Base-by-base conservation (phyloP, 23 tunicate genomes). In the Halocynthia roretzi region DNA sequence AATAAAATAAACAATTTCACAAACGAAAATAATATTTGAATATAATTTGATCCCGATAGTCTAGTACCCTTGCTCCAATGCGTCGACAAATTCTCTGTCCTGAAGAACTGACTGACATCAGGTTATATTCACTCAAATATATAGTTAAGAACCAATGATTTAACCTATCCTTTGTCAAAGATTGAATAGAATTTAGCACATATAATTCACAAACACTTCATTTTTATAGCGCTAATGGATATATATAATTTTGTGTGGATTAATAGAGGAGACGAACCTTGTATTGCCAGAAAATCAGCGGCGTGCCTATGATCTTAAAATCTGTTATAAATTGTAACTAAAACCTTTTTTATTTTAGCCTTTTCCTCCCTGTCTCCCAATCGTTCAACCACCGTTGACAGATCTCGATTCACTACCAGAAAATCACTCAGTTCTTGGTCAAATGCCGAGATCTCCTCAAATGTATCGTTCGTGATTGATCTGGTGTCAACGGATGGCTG, bases 391-490 rank as follows among this genome's bases (percentile, higher is more conserved):
- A 69, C 77, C n/a, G 56, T 56, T 8, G 64, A 67, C 7, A 78
- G 22, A 49, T 50, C 52, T 7, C 21, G 60, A 7, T 73, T 52
- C 51, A 71, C 83, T 12, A 20, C 21, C 15, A 77, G 80, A 54
- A 87, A 87, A 12, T 65, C 62, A 6, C 52, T 67, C 9, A 88
- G 80, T 48, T 88, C 95, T 48, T 67, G 23, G 8, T 88, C 95
- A 68, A 88, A 88, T 40, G 79, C 84, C 7, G 50, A 11, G 53
- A 83, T 75, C 62, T 88, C 87, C 60, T 76, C 64, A 21, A 61
- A 53, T 7, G 86, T 12, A 21, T 76, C 68, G 23, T 74, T 86
- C 71, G 72, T 60, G 14, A 64, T 49, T 53, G 54, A 77, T 6
- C 57, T 67, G n/a, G 56, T 64, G 8, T 72, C 77, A 0, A 17